phyloP scores from a whole-genome alignment of 2,888 invertebrate genomes.

The Lepetodrilus schrolli region DNA sequence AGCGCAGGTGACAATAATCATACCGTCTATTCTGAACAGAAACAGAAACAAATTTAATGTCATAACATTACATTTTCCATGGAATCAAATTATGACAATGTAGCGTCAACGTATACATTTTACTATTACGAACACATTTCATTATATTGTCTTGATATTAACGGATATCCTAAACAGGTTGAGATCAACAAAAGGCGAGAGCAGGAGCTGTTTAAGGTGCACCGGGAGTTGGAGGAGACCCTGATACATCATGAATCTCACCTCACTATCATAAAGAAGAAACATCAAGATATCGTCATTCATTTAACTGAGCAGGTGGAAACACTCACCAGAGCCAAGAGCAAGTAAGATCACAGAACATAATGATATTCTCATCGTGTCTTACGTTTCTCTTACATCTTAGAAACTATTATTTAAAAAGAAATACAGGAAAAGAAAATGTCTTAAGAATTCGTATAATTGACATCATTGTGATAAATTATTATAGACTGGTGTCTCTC shows the following conservation, averaged over 20 bases:
- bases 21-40: too few relatives aligned
- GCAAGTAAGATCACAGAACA: slow-evolving; percentile 83
- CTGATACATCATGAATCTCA: slow-evolving; percentile 99
- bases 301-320: slow-evolving; percentile 99
- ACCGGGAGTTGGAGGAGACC: slow-evolving; percentile 96
- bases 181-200: slow-evolving; percentile 99
- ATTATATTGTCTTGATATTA: too few relatives aligned
- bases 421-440: background rate
- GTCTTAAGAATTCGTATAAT: background rate
- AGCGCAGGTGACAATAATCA: slow-evolving; percentile 87
- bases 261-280: slow-evolving; percentile 97
- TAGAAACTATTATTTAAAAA: too few relatives aligned
- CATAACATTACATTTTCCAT: too few relatives aligned
- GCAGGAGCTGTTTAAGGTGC: slow-evolving; percentile 97
- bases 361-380: background rate
- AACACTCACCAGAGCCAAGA: slow-evolving; percentile 99
- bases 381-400: background rate
- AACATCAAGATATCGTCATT: slow-evolving; percentile 99
- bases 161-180: too few relatives aligned
- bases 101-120: too few relatives aligned
- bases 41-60: too few relatives aligned
- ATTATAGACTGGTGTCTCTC: background rate
- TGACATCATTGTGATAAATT: background rate
- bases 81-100: too few relatives aligned
- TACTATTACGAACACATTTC: too few relatives aligned